Percentiles rank a stretch among this genome's conserved stretches.
phyloP scores from a whole-genome alignment of 2,113 vertebrate species.

The Danio rerio region DNA sequence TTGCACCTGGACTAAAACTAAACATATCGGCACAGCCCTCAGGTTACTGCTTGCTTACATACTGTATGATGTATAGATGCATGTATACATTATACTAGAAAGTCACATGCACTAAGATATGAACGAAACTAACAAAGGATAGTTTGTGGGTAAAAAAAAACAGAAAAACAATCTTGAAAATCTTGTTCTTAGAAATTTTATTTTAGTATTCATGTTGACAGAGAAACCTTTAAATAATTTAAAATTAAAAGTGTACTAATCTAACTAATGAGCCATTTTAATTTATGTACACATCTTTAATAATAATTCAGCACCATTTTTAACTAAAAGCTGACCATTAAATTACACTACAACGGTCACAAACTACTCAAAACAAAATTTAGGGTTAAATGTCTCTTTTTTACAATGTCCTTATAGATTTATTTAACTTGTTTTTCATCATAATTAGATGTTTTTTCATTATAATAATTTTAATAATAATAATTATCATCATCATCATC shows the following conservation, averaged over 20 bases:
- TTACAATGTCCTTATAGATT: too few species aligned
- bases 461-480: too few species aligned
- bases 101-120: neutral
- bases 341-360: too few species aligned
- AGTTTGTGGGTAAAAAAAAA: neutral
- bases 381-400: too few species aligned
- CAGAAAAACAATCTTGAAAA: neutral
- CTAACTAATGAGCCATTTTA: too few species aligned
- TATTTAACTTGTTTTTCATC: too few species aligned
- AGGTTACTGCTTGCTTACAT: slow-evolving; percentile 35
- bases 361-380: too few species aligned
- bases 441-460: too few species aligned
- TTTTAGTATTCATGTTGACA: neutral
- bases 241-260: neutral
- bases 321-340: too few species aligned
- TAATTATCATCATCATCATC: too few species aligned
- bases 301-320: too few species aligned
- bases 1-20: slow-evolving; percentile 18
- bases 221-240: neutral
- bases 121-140: neutral
- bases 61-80: neutral
- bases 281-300: too few species aligned
- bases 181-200: neutral
- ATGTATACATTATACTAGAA: neutral
- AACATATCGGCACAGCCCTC: slow-evolving; percentile 29